Base-by-base conservation (phyloP, 2,888 invertebrate genomes). In the Byasa hedistus region DNA sequence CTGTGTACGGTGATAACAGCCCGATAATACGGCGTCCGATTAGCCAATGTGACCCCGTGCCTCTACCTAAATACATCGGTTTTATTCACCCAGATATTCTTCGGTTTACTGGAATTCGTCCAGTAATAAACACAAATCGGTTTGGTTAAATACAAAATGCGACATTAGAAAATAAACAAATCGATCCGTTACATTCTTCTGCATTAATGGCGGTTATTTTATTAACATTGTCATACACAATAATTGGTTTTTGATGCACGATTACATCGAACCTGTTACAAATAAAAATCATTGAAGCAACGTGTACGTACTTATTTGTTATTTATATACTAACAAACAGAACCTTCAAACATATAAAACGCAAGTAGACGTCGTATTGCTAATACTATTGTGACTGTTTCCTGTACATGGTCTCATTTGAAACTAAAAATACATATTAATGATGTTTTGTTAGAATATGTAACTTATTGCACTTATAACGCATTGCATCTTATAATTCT, bases 31-130 rank as follows among this genome's bases (percentile, higher is more conserved):
- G 75, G 69, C 80, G 83, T 72, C 82, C 62, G 66, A 91, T 89
- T 89, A 86, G 81, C 82, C 87, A 88, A 87, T 84, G 83, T 88
- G 88, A 86, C 88, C 87, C 75, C 74, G 74, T 63, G 27, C 60
- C 65, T 22, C 44, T 57, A 61, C 58, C 44, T 7, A 58, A 44
- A 39, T 57, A 36, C 36, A 59, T 59, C 22, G 39, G 19, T 59
- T 59, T 59, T 59, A 59, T 44, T 48, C 39, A 27, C 15, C 24
- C 56, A 27, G 5, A 36, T 57, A 10, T 15, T 19, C 39, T 27
- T 32, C n/a, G 12, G 7, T 32, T 32, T 32, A 54, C 22, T 22
- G 52, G n/a, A 54, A 54, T 22, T 21, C 21, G 22, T 22, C 51
- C n/a, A 1, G 52, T 22, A n/a, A 19, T n/a, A 48, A 48, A 48